These are phyloP conservation scores for Enteromius thamalakanensis DNA, from an alignment of 2,797 vertebrate species.

Conservation along the genomic window DNA sequence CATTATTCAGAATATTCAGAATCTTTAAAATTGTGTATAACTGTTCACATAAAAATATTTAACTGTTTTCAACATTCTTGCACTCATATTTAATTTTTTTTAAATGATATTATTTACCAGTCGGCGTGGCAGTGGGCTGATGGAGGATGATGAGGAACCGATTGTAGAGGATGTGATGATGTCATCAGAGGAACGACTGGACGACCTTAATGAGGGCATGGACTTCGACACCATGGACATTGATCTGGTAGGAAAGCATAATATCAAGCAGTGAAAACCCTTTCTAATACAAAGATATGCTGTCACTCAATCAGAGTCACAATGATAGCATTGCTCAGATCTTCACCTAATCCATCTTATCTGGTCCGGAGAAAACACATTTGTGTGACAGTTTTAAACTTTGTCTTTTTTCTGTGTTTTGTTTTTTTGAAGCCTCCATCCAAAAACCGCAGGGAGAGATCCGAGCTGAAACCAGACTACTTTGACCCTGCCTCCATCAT, in stretches of 20 bases:
- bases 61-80: not conserved
- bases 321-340: not conserved
- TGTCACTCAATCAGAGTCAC: not conserved
- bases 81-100: not conserved
- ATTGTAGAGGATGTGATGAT: conserved; percentile 99
- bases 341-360: not conserved
- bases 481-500: conserved; percentile 98
- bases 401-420: not conserved
- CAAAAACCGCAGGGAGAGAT: conserved; percentile 95
- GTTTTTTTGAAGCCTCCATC: conserved; percentile 85
- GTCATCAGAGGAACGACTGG: conserved; percentile 95
- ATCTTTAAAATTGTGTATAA: not conserved
- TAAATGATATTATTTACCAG: conserved; percentile 67
- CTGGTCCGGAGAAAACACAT: not conserved
- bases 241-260: conserved; percentile 83
- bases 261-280: not conserved
- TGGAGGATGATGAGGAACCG: conserved; percentile 97
- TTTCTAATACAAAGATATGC: not conserved
- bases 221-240: conserved; percentile 98
- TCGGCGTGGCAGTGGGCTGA: conserved; percentile 91
- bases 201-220: conserved; percentile 97
- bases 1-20: not conserved
- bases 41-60: not conserved
- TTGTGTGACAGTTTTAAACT: not conserved
- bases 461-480: conserved; percentile 95